Evolutionary conservation across 1,140 invertebrate genomes (phyloP), one percentile per base, ranked within the genome.

Genomic region (Brachionus paranguensis): DNA sequence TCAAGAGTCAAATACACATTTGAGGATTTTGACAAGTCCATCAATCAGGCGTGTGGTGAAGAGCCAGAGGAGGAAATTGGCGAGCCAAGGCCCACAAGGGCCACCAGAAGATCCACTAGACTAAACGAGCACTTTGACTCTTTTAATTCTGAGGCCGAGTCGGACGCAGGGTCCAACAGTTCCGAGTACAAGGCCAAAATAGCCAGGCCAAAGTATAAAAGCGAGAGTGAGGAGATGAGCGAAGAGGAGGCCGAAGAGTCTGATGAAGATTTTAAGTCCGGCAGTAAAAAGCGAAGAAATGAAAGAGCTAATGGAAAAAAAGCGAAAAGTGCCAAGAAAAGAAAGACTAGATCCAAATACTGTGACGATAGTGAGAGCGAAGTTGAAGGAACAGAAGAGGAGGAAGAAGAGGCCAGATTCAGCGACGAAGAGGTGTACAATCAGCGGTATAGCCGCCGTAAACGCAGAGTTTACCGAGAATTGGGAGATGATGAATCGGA

Each of bases 321-420:
- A 0, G 17, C 68, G 0, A 33, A 33, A 17, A 72, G 45, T 43
- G n/a, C 17, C 20, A 60, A 60, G 7, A 60, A 60, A 10, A 60
- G 17, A 60, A 60, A 27, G 53, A 60, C 53, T 60, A 60, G 20
- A 27, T 70, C 65, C 24, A 70, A 70, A 50, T 76, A 76, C 50
- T 76, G 43, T 76, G 72, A 50, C 50, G 72, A 76, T 50, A 76
- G 20, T 50, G 72, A 76, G 14, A 47, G 47, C 24, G 45, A 76
- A 10, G 45, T 20, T 27, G 72, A 53, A 14, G 72, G 27, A 29
- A 29, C 17, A 12, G 33, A 43, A 8, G 70, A 74, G 17, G 37
- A 74, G 14, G 33, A 41, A 41, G 70, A 74, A 11, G 43, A 50
- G 24, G 72, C 24, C 10, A 10, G 27, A 14, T 50, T 12, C 29